These are phyloP conservation scores for Hirundichthys speculiger DNA, from an alignment of 2,113 vertebrate species.

Conservation along the genomic window DNA sequence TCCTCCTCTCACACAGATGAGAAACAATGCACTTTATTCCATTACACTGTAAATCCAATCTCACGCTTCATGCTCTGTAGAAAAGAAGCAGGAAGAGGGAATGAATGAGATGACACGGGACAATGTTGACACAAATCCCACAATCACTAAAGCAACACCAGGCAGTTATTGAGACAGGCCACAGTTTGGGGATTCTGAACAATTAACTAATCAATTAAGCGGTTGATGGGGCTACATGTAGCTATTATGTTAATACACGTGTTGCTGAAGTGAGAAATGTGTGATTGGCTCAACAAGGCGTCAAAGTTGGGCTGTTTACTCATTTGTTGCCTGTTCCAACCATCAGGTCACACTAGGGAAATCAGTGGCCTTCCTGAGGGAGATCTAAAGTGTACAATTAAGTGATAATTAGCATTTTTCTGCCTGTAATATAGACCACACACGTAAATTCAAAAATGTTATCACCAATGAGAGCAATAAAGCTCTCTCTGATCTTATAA, in stretches of 20 bases:
- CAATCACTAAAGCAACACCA: constrained; percentile 54
- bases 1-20: constrained; percentile 56
- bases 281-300: constrained; percentile 10
- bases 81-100: constrained; percentile 49
- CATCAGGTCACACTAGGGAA: constrained; percentile 40
- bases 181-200: constrained; percentile 52
- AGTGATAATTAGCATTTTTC: constrained; percentile 45
- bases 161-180: constrained; percentile 49
- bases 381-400: constrained; percentile 36
- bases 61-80: constrained; percentile 76
- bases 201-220: constrained; percentile 73
- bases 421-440: constrained; percentile 15
- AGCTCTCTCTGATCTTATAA: constrained; percentile 8
- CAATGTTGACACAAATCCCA: constrained; percentile 74
- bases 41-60: constrained; percentile 80
- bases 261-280: constrained; percentile 29
- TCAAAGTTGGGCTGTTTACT: constrained; percentile 31
- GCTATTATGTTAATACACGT: constrained; percentile 44
- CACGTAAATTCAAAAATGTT: constrained; percentile 2
- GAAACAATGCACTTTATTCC: constrained; percentile 78
- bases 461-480: constrained; percentile 3
- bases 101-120: constrained; percentile 53
- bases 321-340: constrained; percentile 15
- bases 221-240: constrained; percentile 50
- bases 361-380: constrained; percentile 24